Evolutionary conservation across 2,797 vertebrate species (phyloP), one percentile per base, ranked within the genome.

Genomic region (Enteromius mattozi): DNA sequence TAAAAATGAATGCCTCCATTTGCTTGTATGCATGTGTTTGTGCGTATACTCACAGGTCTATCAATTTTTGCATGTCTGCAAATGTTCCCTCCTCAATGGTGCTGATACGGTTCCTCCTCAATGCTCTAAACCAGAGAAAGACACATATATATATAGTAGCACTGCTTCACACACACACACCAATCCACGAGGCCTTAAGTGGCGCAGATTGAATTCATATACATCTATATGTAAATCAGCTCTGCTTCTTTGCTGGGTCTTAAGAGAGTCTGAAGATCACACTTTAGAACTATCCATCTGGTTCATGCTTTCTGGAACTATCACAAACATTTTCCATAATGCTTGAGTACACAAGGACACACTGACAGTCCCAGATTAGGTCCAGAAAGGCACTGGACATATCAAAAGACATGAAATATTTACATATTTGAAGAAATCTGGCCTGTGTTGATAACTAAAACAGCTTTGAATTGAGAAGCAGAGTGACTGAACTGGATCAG

Each of bases 21-120:
- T 84, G 75, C 71, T 30, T 78, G 81, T 74, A 56, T 78, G 61
- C 13, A 4, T 81, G 30, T 54, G 45, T 35, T 8, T 70, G 42
- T 49, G 77, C 12, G 13, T n/a, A 27, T 21, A 92, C 93, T 91
- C 75, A 94, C 94, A 94, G 90, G 78, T 94, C 94, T 88, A 94
- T 92, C 54, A 95, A 90, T n/a, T 75, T 89, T 65, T 81, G 89
- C 88, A 94, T 91, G 42, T 87, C 79, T 12, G 92, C 90, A 83
- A 95, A 93, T 0, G 92, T 90, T 54, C 92, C 92, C 0, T 90
- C 87, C 68, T 94, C 88, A 68, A 94, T 93, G 78, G 84, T 81
- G 27, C 85, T 85, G 40, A 95, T 92, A 56, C 78, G 86, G 72
- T 94, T 94, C 74, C 90, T 91, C 49, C 92, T 91, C 37, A 95